Evolutionary conservation across 2,888 invertebrate genomes (phyloP).

Genomic region (Bellardia bayeri): DNA sequence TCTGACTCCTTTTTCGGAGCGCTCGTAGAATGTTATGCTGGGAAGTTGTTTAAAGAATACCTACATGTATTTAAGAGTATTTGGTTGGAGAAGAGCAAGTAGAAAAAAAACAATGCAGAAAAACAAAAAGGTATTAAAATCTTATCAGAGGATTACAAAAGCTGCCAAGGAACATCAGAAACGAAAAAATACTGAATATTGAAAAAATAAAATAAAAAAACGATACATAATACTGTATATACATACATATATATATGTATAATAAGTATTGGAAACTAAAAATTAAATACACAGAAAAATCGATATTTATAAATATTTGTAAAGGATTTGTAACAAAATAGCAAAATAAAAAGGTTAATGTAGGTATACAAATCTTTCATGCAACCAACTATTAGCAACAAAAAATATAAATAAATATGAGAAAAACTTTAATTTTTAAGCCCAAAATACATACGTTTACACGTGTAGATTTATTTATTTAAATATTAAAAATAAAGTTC

Average conservation of each 20-base stretch:
- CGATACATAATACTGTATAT: too few species aligned
- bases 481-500: background rate
- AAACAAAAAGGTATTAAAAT: slow-evolving; percentile 19
- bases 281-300: background rate
- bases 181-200: background rate
- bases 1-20: too few species aligned
- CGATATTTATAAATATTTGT: slow-evolving; percentile 25
- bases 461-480: background rate
- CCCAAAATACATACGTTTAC: background rate
- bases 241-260: too few species aligned
- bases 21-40: too few species aligned
- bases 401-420: background rate
- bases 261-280: slow-evolving; percentile 1
- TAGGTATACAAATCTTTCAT: background rate
- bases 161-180: slow-evolving; percentile 28
- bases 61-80: background rate
- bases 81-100: background rate
- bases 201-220: background rate
- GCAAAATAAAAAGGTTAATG: background rate
- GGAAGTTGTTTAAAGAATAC: slow-evolving; percentile 44
- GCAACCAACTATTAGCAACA: background rate
- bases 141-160: slow-evolving; percentile 25
- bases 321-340: background rate
- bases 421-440: background rate
- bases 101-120: background rate